A percentile compares a stretch with the other conserved stretches of the same genome.
phyloP scores from a whole-genome alignment of 92 coral and sea anemone genomes.

The Epizoanthus rinbou region DNA sequence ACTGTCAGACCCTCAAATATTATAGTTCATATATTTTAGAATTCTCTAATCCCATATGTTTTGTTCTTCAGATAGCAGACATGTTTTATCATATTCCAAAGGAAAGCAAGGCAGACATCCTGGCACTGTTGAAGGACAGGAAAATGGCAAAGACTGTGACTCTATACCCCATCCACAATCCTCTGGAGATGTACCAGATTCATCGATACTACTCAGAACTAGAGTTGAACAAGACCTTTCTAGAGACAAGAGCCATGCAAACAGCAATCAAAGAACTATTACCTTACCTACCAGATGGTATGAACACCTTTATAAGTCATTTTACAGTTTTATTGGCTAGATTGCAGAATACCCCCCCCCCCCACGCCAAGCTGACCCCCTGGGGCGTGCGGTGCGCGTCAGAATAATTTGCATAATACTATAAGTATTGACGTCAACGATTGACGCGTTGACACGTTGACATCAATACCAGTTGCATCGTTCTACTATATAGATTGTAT shows the following conservation, averaged over 20 bases:
- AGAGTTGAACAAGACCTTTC: slow-evolving; percentile 87
- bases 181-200: slow-evolving; percentile 78
- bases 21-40: too few relatives aligned
- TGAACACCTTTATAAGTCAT: not conserved
- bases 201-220: slow-evolving; percentile 91
- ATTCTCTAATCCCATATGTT: not conserved
- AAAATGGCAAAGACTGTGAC: slow-evolving; percentile 61
- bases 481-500: too few relatives aligned
- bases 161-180: slow-evolving; percentile 67
- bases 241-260: slow-evolving; percentile 88
- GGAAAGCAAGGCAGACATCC: slow-evolving; percentile 44
- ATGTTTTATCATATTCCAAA: slow-evolving; percentile 72
- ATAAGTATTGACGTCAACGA: too few relatives aligned
- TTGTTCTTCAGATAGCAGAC: slow-evolving; percentile 67
- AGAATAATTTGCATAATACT: too few relatives aligned
- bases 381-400: too few relatives aligned
- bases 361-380: too few relatives aligned
- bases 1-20: too few relatives aligned
- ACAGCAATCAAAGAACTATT: slow-evolving; percentile 86
- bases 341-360: too few relatives aligned
- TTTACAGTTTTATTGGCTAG: too few relatives aligned
- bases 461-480: too few relatives aligned
- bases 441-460: too few relatives aligned
- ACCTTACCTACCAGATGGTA: slow-evolving; percentile 95
- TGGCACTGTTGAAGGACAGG: slow-evolving; percentile 71